phyloP scores from a whole-genome alignment of 2,797 vertebrate species.

The Apogon talboti region DNA sequence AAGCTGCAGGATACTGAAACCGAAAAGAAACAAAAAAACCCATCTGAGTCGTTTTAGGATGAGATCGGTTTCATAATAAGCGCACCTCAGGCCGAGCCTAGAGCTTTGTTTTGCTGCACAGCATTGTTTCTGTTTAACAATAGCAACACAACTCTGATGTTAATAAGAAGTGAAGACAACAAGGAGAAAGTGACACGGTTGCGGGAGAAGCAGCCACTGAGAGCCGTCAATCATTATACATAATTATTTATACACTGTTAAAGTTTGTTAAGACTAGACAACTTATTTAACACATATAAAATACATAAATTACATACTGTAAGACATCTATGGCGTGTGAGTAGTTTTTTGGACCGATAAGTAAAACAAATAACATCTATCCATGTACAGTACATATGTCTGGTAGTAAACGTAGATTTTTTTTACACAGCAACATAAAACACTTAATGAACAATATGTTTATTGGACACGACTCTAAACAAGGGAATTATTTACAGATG shows the following conservation, averaged over 20 bases:
- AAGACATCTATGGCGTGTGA: too few relatives aligned
- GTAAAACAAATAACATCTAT: conserved; percentile 37
- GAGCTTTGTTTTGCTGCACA: conserved; percentile 7
- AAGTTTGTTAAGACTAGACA: conserved; percentile 1
- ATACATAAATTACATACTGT: too few relatives aligned
- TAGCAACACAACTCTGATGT: neutral
- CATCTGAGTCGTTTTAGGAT: conserved; percentile 18
- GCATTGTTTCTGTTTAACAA: conserved; percentile 16
- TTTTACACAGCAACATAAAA: conserved; percentile 2
- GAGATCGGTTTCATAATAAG: conserved; percentile 6
- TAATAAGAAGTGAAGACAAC: neutral
- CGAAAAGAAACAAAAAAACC: conserved; percentile 2
- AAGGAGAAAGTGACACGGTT: conserved; percentile 9
- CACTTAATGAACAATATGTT: neutral
- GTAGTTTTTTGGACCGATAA: conserved; percentile 32
- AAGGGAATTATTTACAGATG: neutral
- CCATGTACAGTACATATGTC: conserved; percentile 29
- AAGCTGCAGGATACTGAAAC: conserved; percentile 93
- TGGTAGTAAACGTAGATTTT: conserved; percentile 19
- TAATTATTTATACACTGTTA: conserved; percentile 11
- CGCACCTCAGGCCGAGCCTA: conserved; percentile 4
- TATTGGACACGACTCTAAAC: neutral
- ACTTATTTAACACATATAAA: conserved; percentile 29
- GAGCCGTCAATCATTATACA: neutral
- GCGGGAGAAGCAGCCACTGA: neutral